These are phyloP conservation scores for Aphidius ervi DNA, from an alignment of 1,140 invertebrate genomes.

Conservation along the genomic window DNA sequence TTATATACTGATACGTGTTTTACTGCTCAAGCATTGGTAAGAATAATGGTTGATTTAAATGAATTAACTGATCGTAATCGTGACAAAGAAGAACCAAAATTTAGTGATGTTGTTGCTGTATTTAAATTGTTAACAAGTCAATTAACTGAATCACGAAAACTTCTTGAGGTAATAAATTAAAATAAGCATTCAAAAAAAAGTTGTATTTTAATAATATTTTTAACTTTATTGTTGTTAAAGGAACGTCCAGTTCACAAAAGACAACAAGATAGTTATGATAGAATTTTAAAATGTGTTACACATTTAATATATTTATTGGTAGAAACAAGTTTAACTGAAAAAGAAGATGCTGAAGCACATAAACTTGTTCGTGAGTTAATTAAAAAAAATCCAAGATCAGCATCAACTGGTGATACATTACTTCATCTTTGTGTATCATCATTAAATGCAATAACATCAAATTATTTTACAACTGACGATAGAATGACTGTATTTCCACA, in stretches of 20 bases:
- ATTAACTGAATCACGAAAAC: conserved; percentile 57
- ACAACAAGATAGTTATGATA: conserved; percentile 80
- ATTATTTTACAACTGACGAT: conserved; percentile 69
- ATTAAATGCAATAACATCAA: conserved; percentile 74
- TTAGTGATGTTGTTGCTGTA: conserved; percentile 69
- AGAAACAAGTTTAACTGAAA: conserved; percentile 57
- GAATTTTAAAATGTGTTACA: conserved; percentile 72
- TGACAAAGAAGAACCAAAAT: conserved; percentile 58
- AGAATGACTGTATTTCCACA: conserved; percentile 71
- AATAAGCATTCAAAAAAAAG: background rate
- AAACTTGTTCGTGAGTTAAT: conserved; percentile 56
- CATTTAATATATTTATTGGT: conserved; percentile 76
- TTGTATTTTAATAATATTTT: conserved; percentile 11
- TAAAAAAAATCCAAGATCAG: conserved; percentile 63
- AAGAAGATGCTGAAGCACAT: conserved; percentile 48
- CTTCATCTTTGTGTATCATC: conserved; percentile 77
- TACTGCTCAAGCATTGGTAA: conserved; percentile 73
- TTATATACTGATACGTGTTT: conserved; percentile 73
- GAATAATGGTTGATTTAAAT: conserved; percentile 74
- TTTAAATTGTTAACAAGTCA: conserved; percentile 63
- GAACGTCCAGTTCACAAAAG: conserved; percentile 69
- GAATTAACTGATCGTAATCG: conserved; percentile 58
- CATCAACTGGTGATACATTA: conserved; percentile 71
- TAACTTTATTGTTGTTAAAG: conserved; percentile 32
- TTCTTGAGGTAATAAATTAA: conserved; percentile 53